Evolutionary conservation across 2,113 vertebrate species (phyloP).

Genomic region (Takifugu bimaculatus): DNA sequence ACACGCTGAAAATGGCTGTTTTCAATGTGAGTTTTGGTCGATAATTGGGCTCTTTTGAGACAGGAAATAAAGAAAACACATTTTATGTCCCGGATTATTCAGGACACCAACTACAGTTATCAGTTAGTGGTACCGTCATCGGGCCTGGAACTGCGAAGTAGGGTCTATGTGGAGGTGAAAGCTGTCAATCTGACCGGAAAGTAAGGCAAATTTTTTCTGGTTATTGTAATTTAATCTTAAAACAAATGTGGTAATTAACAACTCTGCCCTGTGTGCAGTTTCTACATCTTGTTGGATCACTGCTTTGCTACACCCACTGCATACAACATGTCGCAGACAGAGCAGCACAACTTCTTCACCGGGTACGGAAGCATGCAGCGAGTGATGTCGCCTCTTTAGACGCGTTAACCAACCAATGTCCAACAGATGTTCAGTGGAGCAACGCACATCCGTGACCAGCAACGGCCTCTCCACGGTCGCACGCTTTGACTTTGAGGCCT

Average conservation of each 20-base stretch:
- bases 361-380: slow-evolving; percentile 51
- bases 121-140: slow-evolving; percentile 56
- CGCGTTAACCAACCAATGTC: not conserved
- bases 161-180: slow-evolving; percentile 72
- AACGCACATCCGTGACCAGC: slow-evolving; percentile 40
- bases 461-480: slow-evolving; percentile 65
- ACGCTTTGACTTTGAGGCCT: slow-evolving; percentile 74
- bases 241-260: slow-evolving; percentile 5
- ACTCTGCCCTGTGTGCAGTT: slow-evolving; percentile 58
- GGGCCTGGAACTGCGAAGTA: slow-evolving; percentile 65
- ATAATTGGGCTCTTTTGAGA: not conserved
- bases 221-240: not conserved
- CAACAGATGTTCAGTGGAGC: slow-evolving; percentile 57
- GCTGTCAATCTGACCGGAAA: slow-evolving; percentile 75
- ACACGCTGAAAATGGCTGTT: slow-evolving; percentile 71
- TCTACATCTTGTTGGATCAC: slow-evolving; percentile 74
- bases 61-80: not conserved
- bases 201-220: slow-evolving; percentile 50
- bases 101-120: slow-evolving; percentile 58
- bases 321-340: slow-evolving; percentile 48
- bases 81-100: not conserved
- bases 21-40: slow-evolving; percentile 65
- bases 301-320: slow-evolving; percentile 73
- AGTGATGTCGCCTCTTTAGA: not conserved
- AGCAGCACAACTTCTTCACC: slow-evolving; percentile 67